Evolutionary conservation across 1,140 invertebrate genomes (phyloP).

Genomic region (Schlechtendalia chinensis): DNA sequence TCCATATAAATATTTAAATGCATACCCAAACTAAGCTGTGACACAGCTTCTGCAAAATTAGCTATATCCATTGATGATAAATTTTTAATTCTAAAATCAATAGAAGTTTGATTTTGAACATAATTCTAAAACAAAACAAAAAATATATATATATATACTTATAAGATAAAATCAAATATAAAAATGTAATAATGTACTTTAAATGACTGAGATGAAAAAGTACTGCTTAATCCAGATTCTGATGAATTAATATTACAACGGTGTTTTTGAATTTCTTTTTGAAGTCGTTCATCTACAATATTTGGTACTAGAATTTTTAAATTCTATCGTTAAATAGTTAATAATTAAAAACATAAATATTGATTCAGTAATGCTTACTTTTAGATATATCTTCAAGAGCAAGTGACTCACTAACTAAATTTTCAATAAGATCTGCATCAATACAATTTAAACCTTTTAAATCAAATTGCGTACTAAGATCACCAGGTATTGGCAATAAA

Average conservation of each 20-base stretch:
- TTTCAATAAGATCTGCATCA: slow-evolving; percentile 44
- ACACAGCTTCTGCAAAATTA: slow-evolving; percentile 37
- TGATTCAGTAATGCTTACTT: neutral
- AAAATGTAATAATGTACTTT: slow-evolving; percentile 28
- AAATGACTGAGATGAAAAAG: slow-evolving; percentile 40
- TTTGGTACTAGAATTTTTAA: slow-evolving; percentile 26
- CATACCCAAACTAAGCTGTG: slow-evolving; percentile 35
- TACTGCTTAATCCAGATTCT: slow-evolving; percentile 35
- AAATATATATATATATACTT: neutral
- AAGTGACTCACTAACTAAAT: slow-evolving; percentile 25
- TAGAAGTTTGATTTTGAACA: slow-evolving; percentile 44
- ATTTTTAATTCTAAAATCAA: slow-evolving; percentile 47
- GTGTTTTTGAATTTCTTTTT: slow-evolving; percentile 42
- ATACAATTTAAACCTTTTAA: slow-evolving; percentile 40
- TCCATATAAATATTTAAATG: neutral
- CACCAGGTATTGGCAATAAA: slow-evolving; percentile 13
- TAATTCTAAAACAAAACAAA: slow-evolving; percentile 46
- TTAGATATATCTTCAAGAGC: slow-evolving; percentile 32
- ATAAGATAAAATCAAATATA: neutral
- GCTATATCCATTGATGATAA: slow-evolving; percentile 40
- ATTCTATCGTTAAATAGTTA: too few species aligned
- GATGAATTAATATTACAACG: slow-evolving; percentile 35
- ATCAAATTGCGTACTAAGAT: slow-evolving; percentile 27
- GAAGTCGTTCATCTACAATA: slow-evolving; percentile 37
- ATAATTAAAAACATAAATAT: neutral